Conservation (phyloP, 2,113 vertebrate species). For the Laticauda colubrina region DNA sequence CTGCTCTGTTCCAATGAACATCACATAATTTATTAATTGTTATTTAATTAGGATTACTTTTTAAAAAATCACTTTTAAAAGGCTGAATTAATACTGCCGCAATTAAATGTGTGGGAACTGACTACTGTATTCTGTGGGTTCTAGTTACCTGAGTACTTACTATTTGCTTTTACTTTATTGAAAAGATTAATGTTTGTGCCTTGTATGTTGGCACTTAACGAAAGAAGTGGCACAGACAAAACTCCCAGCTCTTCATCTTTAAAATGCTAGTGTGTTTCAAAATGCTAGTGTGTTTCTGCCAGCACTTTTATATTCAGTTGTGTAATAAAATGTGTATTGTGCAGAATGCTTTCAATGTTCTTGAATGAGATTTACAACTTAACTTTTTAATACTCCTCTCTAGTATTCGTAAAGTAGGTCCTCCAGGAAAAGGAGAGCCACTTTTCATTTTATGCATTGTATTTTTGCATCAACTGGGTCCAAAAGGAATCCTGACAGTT, state of each 20-base stretch:
- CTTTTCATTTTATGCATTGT: slow-evolving; percentile 10
- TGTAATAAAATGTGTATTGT: slow-evolving; percentile 57
- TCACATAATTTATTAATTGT: not conserved
- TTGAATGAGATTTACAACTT: slow-evolving; percentile 56
- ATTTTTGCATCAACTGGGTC: not conserved
- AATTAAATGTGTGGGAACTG: not conserved
- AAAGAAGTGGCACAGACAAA: slow-evolving; percentile 48
- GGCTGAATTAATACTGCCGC: not conserved
- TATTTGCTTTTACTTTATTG: slow-evolving; percentile 23
- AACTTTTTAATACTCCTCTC: slow-evolving; percentile 45
- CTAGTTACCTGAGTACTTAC: slow-evolving; percentile 44
- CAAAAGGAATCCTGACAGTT: not conserved
- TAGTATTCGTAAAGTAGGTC: not conserved
- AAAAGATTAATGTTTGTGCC: slow-evolving; percentile 36
- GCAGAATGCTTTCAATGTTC: slow-evolving; percentile 54
- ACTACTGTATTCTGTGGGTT: not conserved
- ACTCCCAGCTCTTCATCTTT: slow-evolving; percentile 55
- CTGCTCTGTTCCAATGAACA: not conserved
- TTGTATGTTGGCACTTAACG: slow-evolving; percentile 37
- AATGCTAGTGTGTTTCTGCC: slow-evolving; percentile 47
- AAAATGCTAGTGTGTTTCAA: slow-evolving; percentile 53
- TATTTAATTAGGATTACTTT: not conserved
- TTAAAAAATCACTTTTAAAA: not conserved
- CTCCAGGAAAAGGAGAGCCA: slow-evolving; percentile 44
- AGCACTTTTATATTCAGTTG: slow-evolving; percentile 61